Evolutionary conservation across 2,888 invertebrate species (phyloP), one percentile per base, ranked within the genome.

Genomic region (Cryptocephalus primarius): DNA sequence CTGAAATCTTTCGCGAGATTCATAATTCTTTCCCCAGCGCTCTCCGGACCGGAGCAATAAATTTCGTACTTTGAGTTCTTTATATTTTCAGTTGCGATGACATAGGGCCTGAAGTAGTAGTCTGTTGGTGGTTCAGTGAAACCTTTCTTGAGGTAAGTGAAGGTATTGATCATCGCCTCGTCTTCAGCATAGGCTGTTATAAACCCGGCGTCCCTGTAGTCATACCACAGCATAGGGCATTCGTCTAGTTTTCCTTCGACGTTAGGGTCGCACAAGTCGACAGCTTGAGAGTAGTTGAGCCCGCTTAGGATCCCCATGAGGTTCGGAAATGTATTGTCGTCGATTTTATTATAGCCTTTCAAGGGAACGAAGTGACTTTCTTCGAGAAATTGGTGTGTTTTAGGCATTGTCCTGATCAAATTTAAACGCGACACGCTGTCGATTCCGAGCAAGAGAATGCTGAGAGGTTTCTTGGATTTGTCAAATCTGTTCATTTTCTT

Each of bases 301-400:
- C 92, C 93, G 0, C 85, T 82, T 9, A 88, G 72, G 40, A 86
- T 74, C 0, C 91, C 88, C 78, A 92, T 84, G 42, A 94, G 66
- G 68, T 94, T 95, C 0, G 93, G 90, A 60, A 88, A 89, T 0
- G 92, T 92, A 60, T 93, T 93, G 62, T 92, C 92, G 2, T 82
- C 90, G 54, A 88, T 78, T 78, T 88, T 77, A 55, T 76, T 76
- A 48, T 68, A 69, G 8, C 66, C 66, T 52, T 55, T 56, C 12
- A 66, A 53, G 45, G 62, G 64, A n/a, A 65, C 47, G 62, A 66
- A 67, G 22, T 22, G 66, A 11, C 53, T 78, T 12, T 79, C 74
- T 43, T 79, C 72, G 33, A 92, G 72, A 62, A 80, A 82, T 11
- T 73, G 68, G 1, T 77, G 72, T 0, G 89, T 88, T 60, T 77